phyloP scores from a whole-genome alignment of 2,113 vertebrate species.

The Nasalis larvatus region DNA sequence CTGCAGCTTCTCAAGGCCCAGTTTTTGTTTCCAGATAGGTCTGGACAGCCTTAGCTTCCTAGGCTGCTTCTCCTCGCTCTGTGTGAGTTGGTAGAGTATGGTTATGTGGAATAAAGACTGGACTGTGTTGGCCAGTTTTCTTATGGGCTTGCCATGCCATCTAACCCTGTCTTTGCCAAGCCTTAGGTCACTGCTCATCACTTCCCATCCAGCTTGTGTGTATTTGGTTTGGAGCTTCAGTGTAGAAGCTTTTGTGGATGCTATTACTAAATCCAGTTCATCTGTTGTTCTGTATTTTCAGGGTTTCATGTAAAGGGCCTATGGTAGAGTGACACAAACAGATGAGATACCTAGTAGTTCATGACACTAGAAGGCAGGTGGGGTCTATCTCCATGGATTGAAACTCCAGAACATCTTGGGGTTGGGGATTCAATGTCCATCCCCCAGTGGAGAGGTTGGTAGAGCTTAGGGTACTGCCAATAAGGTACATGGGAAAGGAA shows the following conservation, averaged over 20 bases:
- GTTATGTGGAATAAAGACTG: background rate
- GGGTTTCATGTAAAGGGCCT: background rate
- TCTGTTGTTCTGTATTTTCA: background rate
- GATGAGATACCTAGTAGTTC: too few relatives aligned
- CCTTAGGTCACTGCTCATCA: background rate
- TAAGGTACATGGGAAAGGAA: background rate
- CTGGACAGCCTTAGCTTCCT: background rate
- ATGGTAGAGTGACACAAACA: background rate
- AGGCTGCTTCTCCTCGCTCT: background rate
- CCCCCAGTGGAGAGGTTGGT: accelerated
- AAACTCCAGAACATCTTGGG: background rate
- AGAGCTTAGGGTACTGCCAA: background rate
- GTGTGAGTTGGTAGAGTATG: background rate
- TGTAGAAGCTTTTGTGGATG: background rate
- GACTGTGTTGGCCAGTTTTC: background rate
- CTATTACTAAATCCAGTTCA: background rate
- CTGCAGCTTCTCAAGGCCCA: background rate
- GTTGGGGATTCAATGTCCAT: background rate
- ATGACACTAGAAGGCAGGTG: too few relatives aligned
- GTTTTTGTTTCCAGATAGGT: background rate
- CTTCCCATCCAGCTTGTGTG: background rate
- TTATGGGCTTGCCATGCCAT: background rate
- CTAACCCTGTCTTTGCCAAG: background rate
- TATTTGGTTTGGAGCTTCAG: background rate
- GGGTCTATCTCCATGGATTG: background rate